Conservation (phyloP, 2,113 vertebrate species). For the Cardinalis cardinalis region DNA sequence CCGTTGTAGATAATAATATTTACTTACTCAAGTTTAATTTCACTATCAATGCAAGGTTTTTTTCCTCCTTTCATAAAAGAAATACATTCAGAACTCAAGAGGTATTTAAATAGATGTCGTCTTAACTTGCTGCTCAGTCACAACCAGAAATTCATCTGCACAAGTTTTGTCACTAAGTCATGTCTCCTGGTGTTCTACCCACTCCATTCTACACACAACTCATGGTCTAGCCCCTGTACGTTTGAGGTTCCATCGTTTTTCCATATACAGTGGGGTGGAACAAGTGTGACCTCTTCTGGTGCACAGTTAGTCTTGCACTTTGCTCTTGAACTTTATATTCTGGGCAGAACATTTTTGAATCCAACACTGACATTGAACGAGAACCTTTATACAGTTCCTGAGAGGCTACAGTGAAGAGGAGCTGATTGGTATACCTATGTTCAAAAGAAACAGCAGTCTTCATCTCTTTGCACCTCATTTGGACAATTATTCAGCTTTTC, state of each 20-base stretch:
- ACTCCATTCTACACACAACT: neutral
- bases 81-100: neutral
- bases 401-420: neutral
- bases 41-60: rapidly evolving
- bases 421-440: neutral
- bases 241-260: neutral
- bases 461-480: neutral
- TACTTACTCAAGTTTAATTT: neutral
- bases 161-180: neutral
- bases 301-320: neutral
- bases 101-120: neutral
- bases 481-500: neutral
- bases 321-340: neutral
- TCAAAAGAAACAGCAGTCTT: neutral
- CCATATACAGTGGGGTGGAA: neutral
- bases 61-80: neutral
- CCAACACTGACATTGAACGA: neutral
- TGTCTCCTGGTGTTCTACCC: neutral
- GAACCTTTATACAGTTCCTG: neutral
- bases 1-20: neutral
- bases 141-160: neutral
- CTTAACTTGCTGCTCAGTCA: neutral
- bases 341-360: neutral
- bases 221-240: neutral
- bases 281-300: neutral